Base-by-base conservation (phyloP, 2,888 invertebrate genomes). In the Idaea biselata region DNA sequence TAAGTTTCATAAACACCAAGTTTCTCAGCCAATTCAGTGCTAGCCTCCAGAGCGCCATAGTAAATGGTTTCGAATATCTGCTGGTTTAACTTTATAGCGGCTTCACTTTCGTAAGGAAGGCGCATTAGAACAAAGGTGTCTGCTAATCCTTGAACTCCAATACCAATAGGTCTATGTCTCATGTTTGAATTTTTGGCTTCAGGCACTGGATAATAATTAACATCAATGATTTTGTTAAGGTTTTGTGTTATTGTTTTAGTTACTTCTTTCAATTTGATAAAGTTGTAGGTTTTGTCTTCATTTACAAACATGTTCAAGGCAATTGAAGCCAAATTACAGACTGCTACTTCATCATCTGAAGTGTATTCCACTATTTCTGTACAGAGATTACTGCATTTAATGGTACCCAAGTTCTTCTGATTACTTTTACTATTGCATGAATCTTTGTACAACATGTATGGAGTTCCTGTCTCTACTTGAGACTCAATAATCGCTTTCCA, bases 51-150 rank as follows among this genome's bases (percentile, higher is more conserved):
- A 0, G 99, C 98, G n/a, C 97, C 98, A 87, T 96, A 98, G 84
- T 99, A 99, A 71, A 99, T 95, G 0, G 99, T 99, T 93, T 99
- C 99, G 87, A 99, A 99, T 73, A 99, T 99, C 82, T 98, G 96
- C 73, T 95, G 96, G 88, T 99, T 99, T 18, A 99, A 91, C 73
- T 95, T 91, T 65, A 95, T 94, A 0, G 99, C 98, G 79, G 96
- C 94, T 61, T 95, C 94, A 79, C 97, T 97, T 80, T 99, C 99
- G 84, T 98, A 99, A 0, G 99, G 97, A 84, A 95, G 94, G 59
- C 99, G 94, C 97, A 99, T 96, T 58, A 99, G 88, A 68, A 99
- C 96, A 85, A 99, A 98, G 14, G 99, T 95, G 92, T 99, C 99
- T 0, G 99, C 99, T 67, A 99, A 91, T 4, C 99, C 99, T 89